Base-by-base conservation (phyloP, 2,888 invertebrate species). In the Acheta domesticus region DNA sequence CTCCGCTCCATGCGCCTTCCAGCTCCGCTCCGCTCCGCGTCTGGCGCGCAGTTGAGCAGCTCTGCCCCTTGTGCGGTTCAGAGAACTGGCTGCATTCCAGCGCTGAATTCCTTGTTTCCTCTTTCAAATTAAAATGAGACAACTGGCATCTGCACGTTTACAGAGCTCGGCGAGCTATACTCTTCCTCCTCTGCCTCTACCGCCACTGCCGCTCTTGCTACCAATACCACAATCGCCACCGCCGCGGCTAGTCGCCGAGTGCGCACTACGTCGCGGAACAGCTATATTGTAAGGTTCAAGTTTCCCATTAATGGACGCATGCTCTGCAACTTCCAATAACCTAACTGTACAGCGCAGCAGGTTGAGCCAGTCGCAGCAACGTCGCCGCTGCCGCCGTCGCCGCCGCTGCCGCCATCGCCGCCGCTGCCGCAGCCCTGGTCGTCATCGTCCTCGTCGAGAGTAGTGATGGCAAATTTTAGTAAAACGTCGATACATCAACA, bases 301-400 rank as follows among this genome's bases (percentile, higher is more conserved):
- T 62, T n/a, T 14, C 16, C 62, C 62, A 62, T 62, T 62, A 19
- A 62, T 62, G 62, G 62, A 62, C 62, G 62, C 62, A 62, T 62
- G 62, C 62, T 62, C 62, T 62, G 62, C 62, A 62, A 62, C 62
- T 62, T 62, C 62, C 62, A 62, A 62, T 62, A 62, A 62, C 62
- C 62, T 62, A 62, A 62, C 62, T 62, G 62, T 62, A 62, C 62
- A 62, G n/a, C 62, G 62, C n/a, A 62, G 62, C 62, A 62, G 62
- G 62, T 62, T 62, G 16, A 62, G n/a, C 62, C 16, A 62, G 62
- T 62, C 62, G 62, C 4, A 12, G 62, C 36, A 8, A 36, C 36
- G 36, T 36, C 36, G 36, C 36, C 36, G 36, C 5, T 36, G 36
- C 36, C 36, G 36, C 36, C 36, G 36, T 36, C 36, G 36, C 36